Percentiles rank a stretch among this genome's conserved stretches.
Conservation (phyloP, 1,140 invertebrate species). For the Artemia franciscana region DNA sequence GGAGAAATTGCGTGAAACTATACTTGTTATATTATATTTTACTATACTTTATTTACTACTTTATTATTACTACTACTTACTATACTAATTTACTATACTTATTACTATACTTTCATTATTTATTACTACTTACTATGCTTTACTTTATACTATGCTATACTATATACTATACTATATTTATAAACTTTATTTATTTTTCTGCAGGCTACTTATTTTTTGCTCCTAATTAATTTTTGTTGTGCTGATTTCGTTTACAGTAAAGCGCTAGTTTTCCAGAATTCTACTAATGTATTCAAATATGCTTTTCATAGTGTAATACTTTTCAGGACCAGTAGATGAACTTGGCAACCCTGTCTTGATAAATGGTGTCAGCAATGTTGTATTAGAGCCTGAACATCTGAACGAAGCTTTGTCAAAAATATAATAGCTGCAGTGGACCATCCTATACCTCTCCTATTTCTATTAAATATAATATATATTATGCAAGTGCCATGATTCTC, state of each 20-base stretch:
- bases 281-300: not conserved
- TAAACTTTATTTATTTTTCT: not conserved
- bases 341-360: not conserved
- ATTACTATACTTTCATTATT: not conserved
- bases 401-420: too few species aligned
- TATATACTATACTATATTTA: not conserved
- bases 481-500: too few species aligned
- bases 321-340: not conserved
- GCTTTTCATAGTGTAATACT: not conserved
- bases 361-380: not conserved
- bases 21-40: too few species aligned
- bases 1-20: too few species aligned
- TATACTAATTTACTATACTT: too few species aligned
- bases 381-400: not conserved
- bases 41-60: too few species aligned
- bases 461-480: too few species aligned
- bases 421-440: too few species aligned
- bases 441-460: too few species aligned
- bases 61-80: too few species aligned
- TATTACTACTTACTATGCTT: not conserved
- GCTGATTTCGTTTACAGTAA: too few species aligned
- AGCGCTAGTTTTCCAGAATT: too few species aligned
- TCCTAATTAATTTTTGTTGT: not conserved
- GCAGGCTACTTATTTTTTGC: not conserved
- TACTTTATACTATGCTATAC: not conserved